Evolutionary conservation across 2,888 invertebrate species (phyloP).

Genomic region (Polydesmus complanatus): DNA sequence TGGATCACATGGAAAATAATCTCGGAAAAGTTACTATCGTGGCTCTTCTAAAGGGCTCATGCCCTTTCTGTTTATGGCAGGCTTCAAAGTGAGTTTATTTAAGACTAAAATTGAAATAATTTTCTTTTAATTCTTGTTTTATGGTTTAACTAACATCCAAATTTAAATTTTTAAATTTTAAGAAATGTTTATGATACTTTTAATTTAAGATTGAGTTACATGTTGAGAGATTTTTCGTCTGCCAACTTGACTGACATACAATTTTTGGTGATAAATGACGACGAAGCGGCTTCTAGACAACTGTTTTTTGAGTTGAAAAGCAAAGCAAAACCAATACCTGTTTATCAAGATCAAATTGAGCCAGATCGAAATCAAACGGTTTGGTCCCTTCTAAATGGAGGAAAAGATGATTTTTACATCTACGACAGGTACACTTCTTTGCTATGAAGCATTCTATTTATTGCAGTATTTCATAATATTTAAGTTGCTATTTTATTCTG

Average conservation of each 20-base stretch:
- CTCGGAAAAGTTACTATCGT: constrained; percentile 10
- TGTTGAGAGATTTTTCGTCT: constrained; percentile 1
- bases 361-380: neutral
- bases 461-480: neutral
- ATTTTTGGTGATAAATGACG: constrained; percentile 3
- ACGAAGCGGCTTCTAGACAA: neutral
- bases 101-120: no score
- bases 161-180: neutral
- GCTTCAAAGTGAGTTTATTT: constrained; percentile 6
- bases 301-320: neutral
- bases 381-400: constrained; percentile 6
- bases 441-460: no score
- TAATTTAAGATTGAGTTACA: neutral
- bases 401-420: constrained; percentile 12
- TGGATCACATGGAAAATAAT: constrained; percentile 2
- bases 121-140: no score
- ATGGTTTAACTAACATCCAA: neutral
- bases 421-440: constrained; percentile 6
- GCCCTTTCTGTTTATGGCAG: constrained; percentile 10
- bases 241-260: constrained; percentile 5
- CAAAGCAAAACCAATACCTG: neutral
- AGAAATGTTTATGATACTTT: neutral
- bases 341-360: constrained; percentile 7
- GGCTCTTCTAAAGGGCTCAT: constrained; percentile 6
- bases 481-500: no score